Base-by-base conservation (phyloP, 2,888 invertebrate species). In the Formica aserva region DNA sequence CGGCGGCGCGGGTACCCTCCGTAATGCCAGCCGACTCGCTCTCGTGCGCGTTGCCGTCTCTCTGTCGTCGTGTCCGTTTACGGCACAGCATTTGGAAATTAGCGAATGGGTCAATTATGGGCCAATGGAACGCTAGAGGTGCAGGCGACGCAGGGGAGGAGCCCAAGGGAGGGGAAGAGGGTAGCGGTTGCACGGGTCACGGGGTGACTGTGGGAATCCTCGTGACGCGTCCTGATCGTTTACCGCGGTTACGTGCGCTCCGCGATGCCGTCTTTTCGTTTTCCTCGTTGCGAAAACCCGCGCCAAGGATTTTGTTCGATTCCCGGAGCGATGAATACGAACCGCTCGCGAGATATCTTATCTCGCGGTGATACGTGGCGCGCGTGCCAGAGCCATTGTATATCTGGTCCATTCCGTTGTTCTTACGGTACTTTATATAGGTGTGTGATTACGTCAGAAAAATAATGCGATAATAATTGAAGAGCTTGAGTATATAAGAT, bases 71-170 rank as follows among this genome's bases (percentile, higher is more conserved):
- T 87, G 89, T 86, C 86, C 85, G 71, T 48, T 52, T 67, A 78
- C 85, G 90, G 87, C 75, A 84, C 80, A 88, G 92, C 92, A 92
- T 94, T 94, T 91, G 93, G 92, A 92, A 94, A 94, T 94, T 94
- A 94, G 92, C 92, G 92, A 93, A 90, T 92, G 88, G 91, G 89
- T 88, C 94, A 93, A 94, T 94, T 94, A 94, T 93, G 89, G 90
- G 71, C 81, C 66, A 81, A 55, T 38, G 66, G 55, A 63, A 69
- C 38, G 82, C 66, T 15, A 67, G 11, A 11, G 48, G 80, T 82
- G 89, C 86, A 82, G 65, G 35, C 45, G 32, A 45, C 74, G 85
- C 48, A 65, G n/a, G n/a, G 38, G n/a, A 22, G 26, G 15, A 22
- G 11, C 1, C n/a, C 4, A 22, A 0, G 45, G 8, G 67, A 88